These are phyloP conservation scores for Onthophagus sagittarius DNA, from an alignment of 2,888 invertebrate species.

Conservation along the genomic window DNA sequence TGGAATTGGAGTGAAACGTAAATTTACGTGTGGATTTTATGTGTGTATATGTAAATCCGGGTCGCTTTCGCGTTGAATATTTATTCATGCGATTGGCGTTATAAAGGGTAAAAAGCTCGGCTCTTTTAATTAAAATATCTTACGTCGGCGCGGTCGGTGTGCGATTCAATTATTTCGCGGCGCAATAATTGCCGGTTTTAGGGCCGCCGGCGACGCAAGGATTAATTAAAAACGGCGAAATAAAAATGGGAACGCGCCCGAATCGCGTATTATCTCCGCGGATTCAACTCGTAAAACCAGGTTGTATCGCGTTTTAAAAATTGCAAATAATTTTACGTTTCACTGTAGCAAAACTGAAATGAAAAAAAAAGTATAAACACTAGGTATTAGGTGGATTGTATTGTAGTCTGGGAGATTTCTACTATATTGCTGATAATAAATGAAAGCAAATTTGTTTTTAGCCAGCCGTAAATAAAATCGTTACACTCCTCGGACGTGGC, in stretches of 20 bases:
- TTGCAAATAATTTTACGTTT: neutral
- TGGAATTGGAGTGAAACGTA: too few relatives aligned
- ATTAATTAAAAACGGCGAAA: neutral
- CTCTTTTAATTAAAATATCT: neutral
- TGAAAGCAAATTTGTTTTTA: neutral
- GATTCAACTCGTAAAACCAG: neutral
- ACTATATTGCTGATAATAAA: neutral
- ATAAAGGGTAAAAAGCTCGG: neutral
- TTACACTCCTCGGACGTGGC: constrained; percentile 21
- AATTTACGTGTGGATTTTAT: too few relatives aligned
- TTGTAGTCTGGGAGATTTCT: neutral
- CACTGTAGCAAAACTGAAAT: neutral
- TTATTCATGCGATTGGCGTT: neutral
- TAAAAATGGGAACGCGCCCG: neutral
- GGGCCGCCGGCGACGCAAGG: neutral
- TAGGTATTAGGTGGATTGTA: neutral
- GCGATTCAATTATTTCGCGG: neutral
- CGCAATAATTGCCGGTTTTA: neutral
- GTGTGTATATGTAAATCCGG: too few relatives aligned
- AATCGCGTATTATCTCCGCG: neutral
- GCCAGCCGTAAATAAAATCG: neutral
- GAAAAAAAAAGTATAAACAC: neutral
- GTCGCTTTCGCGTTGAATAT: neutral
- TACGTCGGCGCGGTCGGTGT: neutral
- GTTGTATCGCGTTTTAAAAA: neutral